These are phyloP conservation scores for Panthera leo DNA, from an alignment of 2,113 vertebrate species.

Conservation along the genomic window DNA sequence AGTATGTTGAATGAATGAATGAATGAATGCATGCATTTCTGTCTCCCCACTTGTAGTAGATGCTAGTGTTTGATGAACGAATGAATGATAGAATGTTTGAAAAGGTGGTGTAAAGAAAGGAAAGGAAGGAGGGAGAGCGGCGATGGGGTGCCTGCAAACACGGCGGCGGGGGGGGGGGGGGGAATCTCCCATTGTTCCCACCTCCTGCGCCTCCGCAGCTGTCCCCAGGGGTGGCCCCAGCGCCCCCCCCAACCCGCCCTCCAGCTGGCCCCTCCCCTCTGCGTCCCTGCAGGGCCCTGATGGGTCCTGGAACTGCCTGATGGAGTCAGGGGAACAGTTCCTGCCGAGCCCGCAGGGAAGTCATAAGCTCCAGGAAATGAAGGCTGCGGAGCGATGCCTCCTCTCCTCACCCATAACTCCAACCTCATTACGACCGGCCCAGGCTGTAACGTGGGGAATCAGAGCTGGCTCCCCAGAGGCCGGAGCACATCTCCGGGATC, in stretches of 20 bases:
- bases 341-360: neutral
- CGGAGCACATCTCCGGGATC: neutral
- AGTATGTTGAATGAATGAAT: neutral
- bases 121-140: neutral
- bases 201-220: neutral
- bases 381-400: neutral
- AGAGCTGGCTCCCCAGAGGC: neutral
- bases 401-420: conserved; percentile 64
- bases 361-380: conserved; percentile 77
- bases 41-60: neutral
- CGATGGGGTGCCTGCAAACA: neutral
- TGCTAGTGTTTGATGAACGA: neutral
- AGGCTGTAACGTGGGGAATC: neutral
- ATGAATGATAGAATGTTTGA: neutral
- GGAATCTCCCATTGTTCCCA: neutral
- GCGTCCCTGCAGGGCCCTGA: neutral
- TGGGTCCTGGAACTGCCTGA: conserved; percentile 5
- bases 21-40: neutral
- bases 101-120: neutral
- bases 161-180: too few relatives aligned
- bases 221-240: neutral
- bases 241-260: neutral
- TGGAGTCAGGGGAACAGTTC: conserved; percentile 52
- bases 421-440: conserved; percentile 42
- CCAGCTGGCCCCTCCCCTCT: neutral